Base-by-base conservation (phyloP, 2,888 invertebrate species). In the Melinaea marsaeus region DNA sequence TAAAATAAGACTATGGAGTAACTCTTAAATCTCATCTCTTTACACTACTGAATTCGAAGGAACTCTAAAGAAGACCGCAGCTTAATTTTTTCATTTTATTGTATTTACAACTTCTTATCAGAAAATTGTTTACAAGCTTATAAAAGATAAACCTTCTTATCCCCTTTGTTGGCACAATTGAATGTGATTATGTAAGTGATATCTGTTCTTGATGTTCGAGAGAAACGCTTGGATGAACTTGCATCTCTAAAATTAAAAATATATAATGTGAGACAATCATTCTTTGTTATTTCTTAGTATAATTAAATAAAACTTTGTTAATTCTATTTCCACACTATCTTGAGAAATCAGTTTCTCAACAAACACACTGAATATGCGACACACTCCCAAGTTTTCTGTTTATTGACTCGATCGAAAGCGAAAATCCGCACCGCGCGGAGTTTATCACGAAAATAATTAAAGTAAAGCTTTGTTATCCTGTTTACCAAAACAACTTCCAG, bases 381-480 rank as follows among this genome's bases (percentile, higher is more conserved):
- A 22, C 51, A 51, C 51, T 51, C 32, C 32, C 32, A 51, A 51
- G 22, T 51, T 51, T 51, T 51, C 42, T 51, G 32, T 51, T 51
- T 51, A 51, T 51, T 51, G 51, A 51, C 51, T 32, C 51, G 22
- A 51, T 7, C 9, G 51, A 51, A 51, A 51, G 33, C 32, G 46
- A 22, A 58, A 58, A 58, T 58, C 57, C 57, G 33, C 46, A 2
- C 46, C 57, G 33, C 45, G n/a, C n/a, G 7, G 46, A 58, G 33
- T 46, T 58, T 47, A 33, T 42, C 57, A 58, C 57, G 57, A 58
- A 58, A 58, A 58, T 58, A 47, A 58, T 58, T 58, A 58, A 47
- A 58, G 45, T 45, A n/a, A 45, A 13, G 46, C 57, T 13, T 47
- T 32, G 32, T 22, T 51, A 51, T 51, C 42, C 32, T 51, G 51